Conservation (phyloP, 2,888 invertebrate genomes). For the Dryobotodes eremita region DNA sequence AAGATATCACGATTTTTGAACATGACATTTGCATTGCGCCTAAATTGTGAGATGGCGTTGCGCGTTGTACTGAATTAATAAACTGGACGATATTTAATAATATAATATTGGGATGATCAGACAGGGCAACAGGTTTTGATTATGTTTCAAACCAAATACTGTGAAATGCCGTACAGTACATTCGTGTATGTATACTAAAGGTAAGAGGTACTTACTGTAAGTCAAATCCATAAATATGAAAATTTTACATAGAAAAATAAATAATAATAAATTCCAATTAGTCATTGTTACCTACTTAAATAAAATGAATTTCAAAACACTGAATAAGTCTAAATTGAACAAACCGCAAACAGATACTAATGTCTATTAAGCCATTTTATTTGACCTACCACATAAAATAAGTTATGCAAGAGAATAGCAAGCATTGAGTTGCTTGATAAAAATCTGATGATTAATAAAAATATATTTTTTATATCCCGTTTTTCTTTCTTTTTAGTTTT, state of each 20-base stretch:
- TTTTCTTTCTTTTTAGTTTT: background rate
- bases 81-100: too few species aligned
- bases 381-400: constrained; percentile 22
- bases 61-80: too few species aligned
- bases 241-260: constrained; percentile 26
- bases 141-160: background rate
- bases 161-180: background rate
- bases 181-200: background rate
- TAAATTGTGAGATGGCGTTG: too few species aligned
- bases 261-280: constrained; percentile 34
- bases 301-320: constrained; percentile 22
- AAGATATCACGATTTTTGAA: too few species aligned
- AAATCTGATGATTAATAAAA: background rate
- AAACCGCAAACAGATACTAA: background rate
- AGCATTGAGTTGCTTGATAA: background rate
- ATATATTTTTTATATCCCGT: background rate
- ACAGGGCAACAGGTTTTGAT: too few species aligned
- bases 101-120: too few species aligned
- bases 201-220: constrained; percentile 45
- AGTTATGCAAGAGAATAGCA: constrained; percentile 50
- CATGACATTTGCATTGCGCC: too few species aligned
- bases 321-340: constrained; percentile 1
- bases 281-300: background rate
- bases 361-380: constrained; percentile 13
- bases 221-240: constrained; percentile 18